phyloP scores from a whole-genome alignment of 2,888 invertebrate genomes.

The Miltochrista miniata region DNA sequence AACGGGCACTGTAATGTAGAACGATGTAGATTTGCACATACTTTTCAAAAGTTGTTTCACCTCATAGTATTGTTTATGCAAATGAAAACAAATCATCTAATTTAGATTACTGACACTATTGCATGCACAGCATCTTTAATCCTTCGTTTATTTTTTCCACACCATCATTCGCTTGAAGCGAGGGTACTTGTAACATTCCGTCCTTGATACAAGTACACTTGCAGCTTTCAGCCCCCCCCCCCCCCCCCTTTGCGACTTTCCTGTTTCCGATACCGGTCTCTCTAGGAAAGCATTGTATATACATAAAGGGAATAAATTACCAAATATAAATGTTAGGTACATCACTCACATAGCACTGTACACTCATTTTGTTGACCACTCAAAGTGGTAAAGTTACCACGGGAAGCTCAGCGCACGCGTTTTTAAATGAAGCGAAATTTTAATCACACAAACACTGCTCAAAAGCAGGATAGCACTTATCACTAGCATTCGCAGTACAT shows the following conservation, averaged over 20 bases:
- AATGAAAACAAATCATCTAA: too few species aligned
- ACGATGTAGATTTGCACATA: too few species aligned
- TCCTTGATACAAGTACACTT: slow-evolving; percentile 33
- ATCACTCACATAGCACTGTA: slow-evolving; percentile 81
- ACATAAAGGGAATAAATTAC: slow-evolving; percentile 66
- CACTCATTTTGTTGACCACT: slow-evolving; percentile 67
- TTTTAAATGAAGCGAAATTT: slow-evolving; percentile 61
- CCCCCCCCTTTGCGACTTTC: slow-evolving; percentile 71
- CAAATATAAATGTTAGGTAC: slow-evolving; percentile 81
- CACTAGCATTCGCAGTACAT: slow-evolving; percentile 73
- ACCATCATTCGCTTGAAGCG: slow-evolving; percentile 40
- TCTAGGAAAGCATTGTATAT: slow-evolving; percentile 71
- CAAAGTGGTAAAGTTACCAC: slow-evolving; percentile 47
- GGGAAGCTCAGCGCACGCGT: slow-evolving; percentile 73
- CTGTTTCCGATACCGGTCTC: slow-evolving; percentile 80
- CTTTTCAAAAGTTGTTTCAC: too few species aligned
- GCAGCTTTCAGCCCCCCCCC: slow-evolving; percentile 65
- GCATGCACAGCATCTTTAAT: slow-evolving; percentile 39
- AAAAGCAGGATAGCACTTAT: slow-evolving; percentile 73
- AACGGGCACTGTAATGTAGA: too few species aligned
- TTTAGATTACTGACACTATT: slow-evolving; percentile 13
- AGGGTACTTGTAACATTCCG: slow-evolving; percentile 27
- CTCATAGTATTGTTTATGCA: too few species aligned
- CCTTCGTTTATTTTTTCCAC: slow-evolving; percentile 37
- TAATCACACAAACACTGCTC: slow-evolving; percentile 77